Conservation (phyloP, 2,797 vertebrate species). For the Cirrhinus mrigala region DNA sequence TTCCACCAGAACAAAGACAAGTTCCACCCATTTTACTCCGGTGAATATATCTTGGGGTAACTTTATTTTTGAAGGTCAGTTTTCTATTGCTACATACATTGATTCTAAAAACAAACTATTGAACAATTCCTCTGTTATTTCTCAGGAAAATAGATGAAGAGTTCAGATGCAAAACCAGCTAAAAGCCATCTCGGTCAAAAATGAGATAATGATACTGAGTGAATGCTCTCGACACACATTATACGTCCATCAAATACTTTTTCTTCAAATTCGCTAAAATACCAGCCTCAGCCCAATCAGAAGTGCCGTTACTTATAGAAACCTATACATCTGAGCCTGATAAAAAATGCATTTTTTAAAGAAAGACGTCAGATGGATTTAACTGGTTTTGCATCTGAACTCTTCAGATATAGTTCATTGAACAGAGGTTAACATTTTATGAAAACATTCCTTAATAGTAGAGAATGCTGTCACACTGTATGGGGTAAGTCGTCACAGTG, state of each 20-base stretch:
- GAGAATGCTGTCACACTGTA: background rate
- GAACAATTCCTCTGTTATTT: background rate
- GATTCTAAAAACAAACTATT: background rate
- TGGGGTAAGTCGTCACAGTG: background rate
- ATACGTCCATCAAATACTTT: no score
- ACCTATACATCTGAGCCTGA: no score
- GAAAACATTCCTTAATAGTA: background rate
- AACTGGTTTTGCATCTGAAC: no score
- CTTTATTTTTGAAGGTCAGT: background rate
- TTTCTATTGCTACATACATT: slow-evolving; percentile 8
- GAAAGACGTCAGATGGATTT: no score
- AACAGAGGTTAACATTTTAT: background rate
- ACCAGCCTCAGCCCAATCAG: no score
- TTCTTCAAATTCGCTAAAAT: no score
- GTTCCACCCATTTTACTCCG: background rate
- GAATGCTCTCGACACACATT: no score
- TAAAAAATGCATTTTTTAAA: no score
- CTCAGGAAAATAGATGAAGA: background rate
- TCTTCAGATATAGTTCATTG: background rate
- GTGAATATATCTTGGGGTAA: background rate
- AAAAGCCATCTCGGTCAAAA: no score
- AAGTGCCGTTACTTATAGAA: no score
- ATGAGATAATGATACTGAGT: no score
- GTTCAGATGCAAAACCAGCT: no score
- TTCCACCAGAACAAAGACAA: background rate